Evolutionary conservation across 2,113 vertebrate species (phyloP).

Genomic region (Corvus cornix): DNA sequence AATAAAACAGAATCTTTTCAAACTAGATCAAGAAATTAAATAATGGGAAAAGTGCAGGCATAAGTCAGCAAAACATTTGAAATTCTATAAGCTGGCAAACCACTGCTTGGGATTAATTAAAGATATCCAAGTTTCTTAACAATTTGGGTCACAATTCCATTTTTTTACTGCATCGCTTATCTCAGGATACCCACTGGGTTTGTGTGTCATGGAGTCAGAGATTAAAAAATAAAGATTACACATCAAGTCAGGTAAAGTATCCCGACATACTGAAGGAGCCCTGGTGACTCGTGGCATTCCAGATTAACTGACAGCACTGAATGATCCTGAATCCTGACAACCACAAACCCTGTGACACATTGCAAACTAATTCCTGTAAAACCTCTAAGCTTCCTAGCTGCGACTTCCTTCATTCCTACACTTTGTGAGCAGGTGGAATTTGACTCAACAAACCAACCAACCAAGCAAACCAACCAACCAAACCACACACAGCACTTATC

Average conservation of each 20-base stretch:
- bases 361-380: not conserved
- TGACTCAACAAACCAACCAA: not conserved
- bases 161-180: not conserved
- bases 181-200: not conserved
- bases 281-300: rapidly evolving
- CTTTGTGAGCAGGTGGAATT: not conserved
- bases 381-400: not conserved
- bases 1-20: not conserved
- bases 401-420: not conserved
- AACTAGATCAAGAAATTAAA: not conserved
- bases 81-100: not conserved
- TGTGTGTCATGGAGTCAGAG: not conserved
- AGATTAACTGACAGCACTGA: not conserved
- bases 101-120: not conserved
- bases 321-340: not conserved
- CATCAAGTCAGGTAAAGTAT: not conserved
- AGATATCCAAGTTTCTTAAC: not conserved
- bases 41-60: not conserved
- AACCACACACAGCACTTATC: not conserved
- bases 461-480: not conserved
- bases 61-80: not conserved
- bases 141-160: not conserved
- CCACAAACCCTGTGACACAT: not conserved
- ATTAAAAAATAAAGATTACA: not conserved
- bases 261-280: not conserved